These are phyloP conservation scores for Salvelinus namaycush DNA, from an alignment of 2,113 vertebrate genomes.

Conservation along the genomic window DNA sequence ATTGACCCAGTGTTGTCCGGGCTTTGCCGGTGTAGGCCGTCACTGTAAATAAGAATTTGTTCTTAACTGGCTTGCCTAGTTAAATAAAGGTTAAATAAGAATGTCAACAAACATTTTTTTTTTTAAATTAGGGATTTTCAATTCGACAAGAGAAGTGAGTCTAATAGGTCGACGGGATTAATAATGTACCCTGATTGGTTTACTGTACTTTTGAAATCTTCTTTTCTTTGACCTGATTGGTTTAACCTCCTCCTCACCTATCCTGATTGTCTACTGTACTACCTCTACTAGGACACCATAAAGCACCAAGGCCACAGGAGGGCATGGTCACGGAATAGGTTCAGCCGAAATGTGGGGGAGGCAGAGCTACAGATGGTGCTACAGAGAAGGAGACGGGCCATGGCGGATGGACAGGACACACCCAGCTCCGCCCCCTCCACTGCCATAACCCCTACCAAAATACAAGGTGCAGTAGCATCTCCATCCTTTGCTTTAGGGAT, in stretches of 20 bases:
- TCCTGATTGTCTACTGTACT: too few relatives aligned
- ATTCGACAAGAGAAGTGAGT: too few relatives aligned
- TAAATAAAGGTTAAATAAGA: too few relatives aligned
- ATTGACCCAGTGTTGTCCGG: too few relatives aligned
- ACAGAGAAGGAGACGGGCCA: slow-evolving; percentile 74
- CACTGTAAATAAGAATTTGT: too few relatives aligned
- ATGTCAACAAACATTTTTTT: too few relatives aligned
- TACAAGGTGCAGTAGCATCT: slow-evolving; percentile 43
- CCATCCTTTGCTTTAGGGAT: background rate
- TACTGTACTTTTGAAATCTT: background rate
- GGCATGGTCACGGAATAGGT: slow-evolving; percentile 41
- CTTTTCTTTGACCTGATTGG: background rate
- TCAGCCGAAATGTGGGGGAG: slow-evolving; percentile 55
- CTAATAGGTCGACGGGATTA: background rate
- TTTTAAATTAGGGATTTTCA: too few relatives aligned
- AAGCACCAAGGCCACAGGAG: slow-evolving; percentile 43
- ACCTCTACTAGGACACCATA: slow-evolving; percentile 45
- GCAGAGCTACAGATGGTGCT: slow-evolving; percentile 74
- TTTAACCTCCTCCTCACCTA: background rate
- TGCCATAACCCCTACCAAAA: background rate
- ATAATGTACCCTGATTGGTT: background rate
- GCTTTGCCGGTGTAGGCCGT: too few relatives aligned
- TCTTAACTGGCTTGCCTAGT: too few relatives aligned
- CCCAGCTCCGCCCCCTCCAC: background rate
- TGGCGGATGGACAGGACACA: slow-evolving; percentile 52